These are phyloP conservation scores for Syngnathus rostellatus DNA, from an alignment of 2,797 vertebrate genomes.

Conservation along the genomic window DNA sequence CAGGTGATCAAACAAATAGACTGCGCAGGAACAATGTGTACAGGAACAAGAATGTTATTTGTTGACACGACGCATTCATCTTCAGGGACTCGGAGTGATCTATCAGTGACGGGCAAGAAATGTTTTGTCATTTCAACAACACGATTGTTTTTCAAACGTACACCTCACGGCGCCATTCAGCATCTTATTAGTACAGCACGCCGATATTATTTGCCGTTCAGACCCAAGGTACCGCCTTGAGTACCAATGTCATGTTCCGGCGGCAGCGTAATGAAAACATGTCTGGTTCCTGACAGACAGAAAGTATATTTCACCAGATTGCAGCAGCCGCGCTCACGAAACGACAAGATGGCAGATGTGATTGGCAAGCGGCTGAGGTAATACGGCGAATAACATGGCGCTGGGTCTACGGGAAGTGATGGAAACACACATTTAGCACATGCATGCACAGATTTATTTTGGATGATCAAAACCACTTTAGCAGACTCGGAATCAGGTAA, in stretches of 20 bases:
- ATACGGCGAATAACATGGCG: constrained; percentile 24
- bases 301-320: constrained; percentile 60
- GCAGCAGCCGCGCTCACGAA: constrained; percentile 18
- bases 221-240: constrained; percentile 20
- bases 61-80: neutral
- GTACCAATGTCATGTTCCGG: constrained; percentile 48
- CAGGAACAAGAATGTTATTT: neutral
- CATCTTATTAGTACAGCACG: constrained; percentile 15
- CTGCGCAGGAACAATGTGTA: neutral
- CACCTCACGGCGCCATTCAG: neutral
- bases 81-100: neutral
- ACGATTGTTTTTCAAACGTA: neutral
- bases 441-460: constrained; percentile 2
- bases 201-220: constrained; percentile 32
- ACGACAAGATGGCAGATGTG: constrained; percentile 27
- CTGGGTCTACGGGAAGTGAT: constrained; percentile 24
- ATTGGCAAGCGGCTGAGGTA: constrained; percentile 44
- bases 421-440: constrained; percentile 15
- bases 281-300: constrained; percentile 38
- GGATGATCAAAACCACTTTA: constrained; percentile 18
- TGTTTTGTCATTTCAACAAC: neutral
- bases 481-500: constrained; percentile 14
- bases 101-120: neutral
- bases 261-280: constrained; percentile 54
- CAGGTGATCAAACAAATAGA: neutral